A percentile compares a stretch with the other conserved stretches of the same genome.
Evolutionary conservation across 2,888 invertebrate species (phyloP).

Genomic region (Ctena decussata): DNA sequence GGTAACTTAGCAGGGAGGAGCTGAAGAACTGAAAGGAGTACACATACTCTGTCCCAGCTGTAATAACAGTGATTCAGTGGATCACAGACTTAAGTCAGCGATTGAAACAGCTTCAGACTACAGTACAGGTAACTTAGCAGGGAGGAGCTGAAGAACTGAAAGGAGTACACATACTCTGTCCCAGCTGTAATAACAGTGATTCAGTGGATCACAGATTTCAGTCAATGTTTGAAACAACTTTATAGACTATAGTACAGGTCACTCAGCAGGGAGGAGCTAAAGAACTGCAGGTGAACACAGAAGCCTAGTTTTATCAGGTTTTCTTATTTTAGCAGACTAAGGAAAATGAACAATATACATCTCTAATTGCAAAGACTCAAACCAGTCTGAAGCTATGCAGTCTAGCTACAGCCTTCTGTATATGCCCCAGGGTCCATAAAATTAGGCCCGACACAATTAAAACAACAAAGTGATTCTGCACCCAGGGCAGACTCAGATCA

Average conservation of each 20-base stretch:
- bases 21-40: conserved; percentile 97
- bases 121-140: conserved; percentile 94
- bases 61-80: conserved; percentile 98
- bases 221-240: conserved; percentile 97
- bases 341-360: too few species aligned
- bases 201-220: conserved; percentile 99
- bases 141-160: conserved; percentile 96
- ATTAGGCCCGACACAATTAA: too few species aligned
- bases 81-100: conserved; percentile 98
- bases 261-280: conserved; percentile 96
- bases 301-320: too few species aligned
- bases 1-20: conserved; percentile 94
- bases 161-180: conserved; percentile 98
- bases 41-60: conserved; percentile 98
- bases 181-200: conserved; percentile 97
- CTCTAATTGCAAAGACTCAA: too few species aligned
- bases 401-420: too few species aligned
- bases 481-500: too few species aligned
- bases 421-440: too few species aligned
- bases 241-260: conserved; percentile 93
- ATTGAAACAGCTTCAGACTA: conserved; percentile 96
- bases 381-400: too few species aligned
- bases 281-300: conserved; percentile 97
- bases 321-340: too few species aligned
- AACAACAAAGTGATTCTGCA: too few species aligned